Conservation (phyloP, 2,888 invertebrate species). For the Strigamia crassipes region DNA sequence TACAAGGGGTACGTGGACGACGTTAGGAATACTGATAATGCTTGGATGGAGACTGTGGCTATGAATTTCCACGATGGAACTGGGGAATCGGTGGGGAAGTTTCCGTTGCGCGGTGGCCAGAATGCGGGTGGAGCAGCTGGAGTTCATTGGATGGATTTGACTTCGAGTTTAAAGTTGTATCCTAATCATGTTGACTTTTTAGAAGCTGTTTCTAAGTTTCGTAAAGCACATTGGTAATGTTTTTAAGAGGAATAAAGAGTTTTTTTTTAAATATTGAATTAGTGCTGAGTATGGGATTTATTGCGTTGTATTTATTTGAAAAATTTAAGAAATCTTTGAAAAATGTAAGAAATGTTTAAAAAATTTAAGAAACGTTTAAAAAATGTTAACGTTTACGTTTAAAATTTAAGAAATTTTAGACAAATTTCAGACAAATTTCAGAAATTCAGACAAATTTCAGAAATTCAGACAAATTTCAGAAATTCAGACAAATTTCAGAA, state of each 20-base stretch:
- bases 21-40: slow-evolving; percentile 95
- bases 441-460: no score
- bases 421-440: no score
- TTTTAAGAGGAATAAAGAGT: not conserved
- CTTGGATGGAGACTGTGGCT: slow-evolving; percentile 98
- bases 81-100: slow-evolving; percentile 69
- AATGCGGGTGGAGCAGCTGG: slow-evolving; percentile 70
- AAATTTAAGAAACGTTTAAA: no score
- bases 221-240: slow-evolving; percentile 72
- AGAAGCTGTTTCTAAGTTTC: slow-evolving; percentile 67
- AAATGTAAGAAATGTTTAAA: no score
- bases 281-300: no score
- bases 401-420: no score
- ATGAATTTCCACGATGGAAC: slow-evolving; percentile 88
- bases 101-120: slow-evolving; percentile 84
- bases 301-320: no score
- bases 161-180: slow-evolving; percentile 73
- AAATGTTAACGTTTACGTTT: no score
- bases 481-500: no score
- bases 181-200: slow-evolving; percentile 87
- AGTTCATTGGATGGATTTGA: slow-evolving; percentile 86
- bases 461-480: no score
- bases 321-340: no score
- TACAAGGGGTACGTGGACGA: slow-evolving; percentile 95
- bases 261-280: no score